phyloP scores from a whole-genome alignment of 1,140 invertebrate genomes.

The Caenorhabditis inopinata region DNA sequence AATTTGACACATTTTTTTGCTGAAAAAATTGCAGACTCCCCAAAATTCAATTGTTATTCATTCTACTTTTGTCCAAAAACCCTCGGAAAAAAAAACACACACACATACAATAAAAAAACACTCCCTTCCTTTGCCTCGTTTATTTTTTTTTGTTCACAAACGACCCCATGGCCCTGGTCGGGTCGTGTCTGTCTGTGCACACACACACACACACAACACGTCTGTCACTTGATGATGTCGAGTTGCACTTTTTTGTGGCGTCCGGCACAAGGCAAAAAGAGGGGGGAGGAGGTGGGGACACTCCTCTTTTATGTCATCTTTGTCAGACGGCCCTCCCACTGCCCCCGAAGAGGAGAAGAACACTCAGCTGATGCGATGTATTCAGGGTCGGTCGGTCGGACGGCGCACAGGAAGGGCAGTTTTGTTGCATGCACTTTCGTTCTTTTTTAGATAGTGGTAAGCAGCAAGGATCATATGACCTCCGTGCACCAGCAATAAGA shows the following conservation, averaged over 20 bases:
- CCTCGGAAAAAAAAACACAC: neutral
- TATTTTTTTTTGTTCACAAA: slow-evolving; percentile 12
- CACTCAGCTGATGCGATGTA: slow-evolving; percentile 24
- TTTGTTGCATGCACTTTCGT: slow-evolving; percentile 34
- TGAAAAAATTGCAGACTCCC: too few relatives aligned
- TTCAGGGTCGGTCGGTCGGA: neutral
- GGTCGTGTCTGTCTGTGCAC: slow-evolving; percentile 14
- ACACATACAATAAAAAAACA: slow-evolving; percentile 31
- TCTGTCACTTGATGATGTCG: slow-evolving; percentile 27
- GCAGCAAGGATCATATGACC: slow-evolving; percentile 29
- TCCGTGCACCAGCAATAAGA: neutral
- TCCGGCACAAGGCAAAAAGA: neutral
- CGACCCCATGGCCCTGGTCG: slow-evolving; percentile 2
- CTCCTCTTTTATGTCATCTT: neutral
- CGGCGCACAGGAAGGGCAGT: neutral
- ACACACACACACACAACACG: neutral
- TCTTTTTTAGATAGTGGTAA: neutral
- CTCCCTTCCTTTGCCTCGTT: neutral
- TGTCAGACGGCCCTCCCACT: neutral
- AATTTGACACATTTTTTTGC: neutral
- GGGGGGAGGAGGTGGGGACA: too few relatives aligned
- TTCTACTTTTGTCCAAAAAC: neutral
- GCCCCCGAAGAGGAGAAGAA: neutral
- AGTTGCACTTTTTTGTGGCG: slow-evolving; percentile 23
- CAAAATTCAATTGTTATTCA: slow-evolving; percentile 9